Percentiles rank a stretch among this genome's conserved stretches.
These are phyloP conservation scores for Eubasilissa splendida DNA, from an alignment of 2,888 invertebrate species.

Conservation along the genomic window DNA sequence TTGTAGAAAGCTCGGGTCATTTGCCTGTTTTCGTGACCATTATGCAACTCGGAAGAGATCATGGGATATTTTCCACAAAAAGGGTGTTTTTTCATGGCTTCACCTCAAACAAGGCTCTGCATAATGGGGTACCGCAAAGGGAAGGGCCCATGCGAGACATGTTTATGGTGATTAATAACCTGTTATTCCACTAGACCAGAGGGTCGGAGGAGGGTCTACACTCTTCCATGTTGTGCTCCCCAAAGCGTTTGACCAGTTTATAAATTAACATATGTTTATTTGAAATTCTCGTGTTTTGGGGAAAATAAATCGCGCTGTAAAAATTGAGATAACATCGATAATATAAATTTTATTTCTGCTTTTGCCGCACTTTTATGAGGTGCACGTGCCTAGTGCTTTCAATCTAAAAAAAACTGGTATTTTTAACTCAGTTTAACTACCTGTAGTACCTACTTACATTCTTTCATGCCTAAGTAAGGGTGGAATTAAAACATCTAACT, in stretches of 20 bases:
- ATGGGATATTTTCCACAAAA: slow-evolving; percentile 39
- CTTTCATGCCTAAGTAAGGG: too few relatives aligned
- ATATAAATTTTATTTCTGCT: background rate
- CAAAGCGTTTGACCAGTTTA: background rate
- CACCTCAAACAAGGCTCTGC: slow-evolving; percentile 22
- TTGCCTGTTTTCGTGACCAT: slow-evolving; percentile 35
- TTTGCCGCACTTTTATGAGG: slow-evolving; percentile 10
- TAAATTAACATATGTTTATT: slow-evolving; percentile 35
- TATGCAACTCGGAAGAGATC: slow-evolving; percentile 24
- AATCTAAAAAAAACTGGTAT: background rate
- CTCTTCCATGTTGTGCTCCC: background rate
- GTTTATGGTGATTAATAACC: slow-evolving; percentile 59
- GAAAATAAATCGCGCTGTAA: slow-evolving; percentile 22
- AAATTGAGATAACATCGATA: slow-evolving; percentile 16
- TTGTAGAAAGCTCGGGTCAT: slow-evolving; percentile 20
- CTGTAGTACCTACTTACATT: too few relatives aligned
- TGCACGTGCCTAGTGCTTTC: background rate
- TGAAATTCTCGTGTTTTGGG: slow-evolving; percentile 33
- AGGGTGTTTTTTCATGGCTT: slow-evolving; percentile 45
- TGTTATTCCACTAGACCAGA: slow-evolving; percentile 51
- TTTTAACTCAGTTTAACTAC: background rate
- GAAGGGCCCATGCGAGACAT: slow-evolving; percentile 55
- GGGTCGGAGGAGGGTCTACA: slow-evolving; percentile 15
- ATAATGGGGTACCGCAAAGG: slow-evolving; percentile 42
- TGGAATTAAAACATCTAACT: too few relatives aligned